A percentile compares a stretch with the other conserved stretches of the same genome.
These are phyloP conservation scores for Dendrolimus houi DNA, from an alignment of 2,888 invertebrate genomes.

Conservation along the genomic window DNA sequence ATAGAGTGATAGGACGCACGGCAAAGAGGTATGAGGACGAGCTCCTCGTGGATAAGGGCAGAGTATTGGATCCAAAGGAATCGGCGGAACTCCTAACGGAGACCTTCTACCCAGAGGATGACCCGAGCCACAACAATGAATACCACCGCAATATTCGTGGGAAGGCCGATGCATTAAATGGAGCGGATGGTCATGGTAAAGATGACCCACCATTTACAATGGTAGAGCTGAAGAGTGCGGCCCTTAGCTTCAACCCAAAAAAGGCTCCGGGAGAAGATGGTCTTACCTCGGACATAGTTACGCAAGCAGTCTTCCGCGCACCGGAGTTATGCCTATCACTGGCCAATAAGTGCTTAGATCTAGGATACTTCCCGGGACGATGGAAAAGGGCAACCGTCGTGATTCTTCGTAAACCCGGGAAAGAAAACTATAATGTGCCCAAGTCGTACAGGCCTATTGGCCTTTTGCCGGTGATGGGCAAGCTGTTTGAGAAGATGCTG, in stretches of 20 bases:
- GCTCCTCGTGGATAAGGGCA: neutral
- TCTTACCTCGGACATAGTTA: too few species aligned
- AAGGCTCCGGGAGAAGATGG: constrained; percentile 16
- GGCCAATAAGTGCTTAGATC: too few species aligned
- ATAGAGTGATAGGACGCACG: too few species aligned
- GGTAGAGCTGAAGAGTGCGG: constrained; percentile 3
- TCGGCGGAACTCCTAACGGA: neutral
- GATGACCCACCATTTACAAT: constrained; percentile 9
- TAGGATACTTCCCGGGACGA: too few species aligned
- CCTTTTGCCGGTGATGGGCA: too few species aligned
- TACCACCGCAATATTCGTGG: neutral
- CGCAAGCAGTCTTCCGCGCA: too few species aligned
- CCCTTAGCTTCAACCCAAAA: constrained; percentile 2
- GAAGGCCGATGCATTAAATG: neutral
- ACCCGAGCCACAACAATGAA: neutral
- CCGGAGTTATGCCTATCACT: too few species aligned
- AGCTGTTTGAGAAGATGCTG: too few species aligned
- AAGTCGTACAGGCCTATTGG: too few species aligned
- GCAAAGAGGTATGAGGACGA: constrained; percentile 3
- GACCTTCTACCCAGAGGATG: constrained; percentile 3
- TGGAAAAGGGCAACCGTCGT: too few species aligned
- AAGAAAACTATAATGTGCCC: too few species aligned
- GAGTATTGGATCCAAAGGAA: neutral
- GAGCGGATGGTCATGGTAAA: neutral
- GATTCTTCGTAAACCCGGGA: too few species aligned